These are phyloP conservation scores for Eleutherodactylus coqui DNA, from an alignment of 2,797 vertebrate species.

Conservation along the genomic window DNA sequence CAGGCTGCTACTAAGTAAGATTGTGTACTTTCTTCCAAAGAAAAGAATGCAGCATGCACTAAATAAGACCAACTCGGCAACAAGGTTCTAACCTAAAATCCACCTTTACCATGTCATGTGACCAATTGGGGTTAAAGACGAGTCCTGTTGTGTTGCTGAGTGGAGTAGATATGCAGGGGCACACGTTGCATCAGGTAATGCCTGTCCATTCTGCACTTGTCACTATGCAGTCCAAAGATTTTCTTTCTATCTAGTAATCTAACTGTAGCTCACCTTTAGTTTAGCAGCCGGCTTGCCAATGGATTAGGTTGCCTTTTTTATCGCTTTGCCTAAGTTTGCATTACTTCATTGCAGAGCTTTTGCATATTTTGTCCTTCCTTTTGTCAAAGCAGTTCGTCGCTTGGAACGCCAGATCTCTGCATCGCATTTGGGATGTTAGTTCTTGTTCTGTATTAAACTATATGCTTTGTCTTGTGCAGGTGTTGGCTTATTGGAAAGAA, in stretches of 20 bases:
- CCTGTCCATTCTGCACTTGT: neutral
- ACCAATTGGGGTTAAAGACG: neutral
- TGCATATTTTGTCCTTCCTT: conserved; percentile 82
- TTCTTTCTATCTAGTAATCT: conserved; percentile 60
- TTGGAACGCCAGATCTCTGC: conserved; percentile 84
- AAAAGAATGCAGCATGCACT: neutral
- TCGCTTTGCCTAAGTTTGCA: conserved; percentile 81
- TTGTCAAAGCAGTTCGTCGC: conserved; percentile 86
- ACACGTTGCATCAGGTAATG: too few relatives aligned
- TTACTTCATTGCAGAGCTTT: conserved; percentile 81
- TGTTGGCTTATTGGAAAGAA: conserved; percentile 86
- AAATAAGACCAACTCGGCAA: neutral
- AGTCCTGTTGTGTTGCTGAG: neutral
- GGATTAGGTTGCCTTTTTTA: conserved; percentile 71
- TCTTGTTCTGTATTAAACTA: conserved; percentile 85
- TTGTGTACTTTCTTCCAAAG: neutral
- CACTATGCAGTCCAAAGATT: conserved; percentile 23
- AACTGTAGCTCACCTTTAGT: conserved; percentile 72
- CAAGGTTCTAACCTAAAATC: neutral
- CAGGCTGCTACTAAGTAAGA: neutral
- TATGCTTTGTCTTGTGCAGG: conserved; percentile 87
- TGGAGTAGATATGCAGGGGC: neutral
- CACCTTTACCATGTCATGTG: neutral
- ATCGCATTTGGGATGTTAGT: conserved; percentile 77
- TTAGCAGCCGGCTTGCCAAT: conserved; percentile 61